Base-by-base conservation (phyloP, 1,140 invertebrate genomes). In the Oppia nitens region DNA sequence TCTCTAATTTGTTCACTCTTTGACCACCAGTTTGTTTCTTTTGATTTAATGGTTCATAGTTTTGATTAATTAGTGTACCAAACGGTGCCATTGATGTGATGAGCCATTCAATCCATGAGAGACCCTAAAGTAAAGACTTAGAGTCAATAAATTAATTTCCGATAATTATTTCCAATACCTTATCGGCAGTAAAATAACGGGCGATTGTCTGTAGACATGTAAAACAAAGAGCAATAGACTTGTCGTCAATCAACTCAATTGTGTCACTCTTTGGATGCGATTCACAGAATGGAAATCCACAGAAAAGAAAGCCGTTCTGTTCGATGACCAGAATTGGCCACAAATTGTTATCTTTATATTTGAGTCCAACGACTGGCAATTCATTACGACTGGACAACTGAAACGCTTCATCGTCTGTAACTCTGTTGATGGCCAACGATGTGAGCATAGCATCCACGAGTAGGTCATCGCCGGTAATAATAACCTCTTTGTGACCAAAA, bases 291-390 rank as follows among this genome's bases (percentile, higher is more conserved):
- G 49, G 49, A 20, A 9, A 50, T 9, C 20, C 4, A 50, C 49
- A 50, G n/a, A 50, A 50, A 9, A 50, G 20, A 50, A 50, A 9
- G 49, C 49, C 49, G 20, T n/a, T 50, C 12, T 26, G 20, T 50
- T 50, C 49, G 24, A 50, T 50, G 11, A 50, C n/a, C 6, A 50
- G 6, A 21, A 50, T 20, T 4, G 49, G 49, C 49, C 49, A 50
- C 11, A 50, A 25, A n/a, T 50, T 26, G n/a, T 9, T 20, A 20
- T 20, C 28, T 3, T 55, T 45, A 48, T 45, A 47, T 4, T 23
- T 55, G n/a, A 55, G 17, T 4, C 25, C 23, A 26, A 55, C 29
- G 4, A 55, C 54, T 3, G 54, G 54, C 14, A 55, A 29, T 47
- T 45, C 3, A 24, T 55, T 55, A 21, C 3, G 14, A 9, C 12